phyloP scores from a whole-genome alignment of 1,140 invertebrate species.

The Samia ricini region DNA sequence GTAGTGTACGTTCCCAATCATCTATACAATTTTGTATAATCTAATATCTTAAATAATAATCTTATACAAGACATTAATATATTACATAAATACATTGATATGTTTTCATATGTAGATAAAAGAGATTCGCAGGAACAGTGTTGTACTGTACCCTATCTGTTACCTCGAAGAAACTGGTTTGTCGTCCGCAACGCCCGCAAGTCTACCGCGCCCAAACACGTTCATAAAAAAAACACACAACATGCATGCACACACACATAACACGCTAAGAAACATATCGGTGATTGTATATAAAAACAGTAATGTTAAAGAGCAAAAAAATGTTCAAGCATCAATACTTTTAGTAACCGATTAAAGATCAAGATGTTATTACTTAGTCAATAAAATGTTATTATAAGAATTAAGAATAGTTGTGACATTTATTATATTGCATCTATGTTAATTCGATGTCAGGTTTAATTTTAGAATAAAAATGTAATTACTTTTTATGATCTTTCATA shows the following conservation, averaged over 20 bases:
- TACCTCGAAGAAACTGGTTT: constrained; percentile 50
- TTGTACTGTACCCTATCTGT: constrained; percentile 14
- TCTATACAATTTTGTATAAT: too few relatives aligned
- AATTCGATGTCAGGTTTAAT: too few relatives aligned
- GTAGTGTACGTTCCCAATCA: too few relatives aligned
- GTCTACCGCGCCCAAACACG: constrained; percentile 51
- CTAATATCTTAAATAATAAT: constrained; percentile 8
- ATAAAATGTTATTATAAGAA: background rate
- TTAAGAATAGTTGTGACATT: background rate
- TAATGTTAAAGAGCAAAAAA: background rate
- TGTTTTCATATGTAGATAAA: too few relatives aligned
- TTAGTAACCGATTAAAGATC: background rate
- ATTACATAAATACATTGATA: background rate
- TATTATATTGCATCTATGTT: too few relatives aligned
- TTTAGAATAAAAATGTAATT: too few relatives aligned
- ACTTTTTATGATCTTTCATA: too few relatives aligned
- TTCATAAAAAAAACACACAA: constrained; percentile 46
- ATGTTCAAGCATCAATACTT: background rate
- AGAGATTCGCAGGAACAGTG: constrained; percentile 9
- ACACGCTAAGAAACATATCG: constrained; percentile 41
- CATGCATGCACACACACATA: too few relatives aligned
- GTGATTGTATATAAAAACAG: constrained; percentile 29
- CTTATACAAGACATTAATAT: constrained; percentile 1
- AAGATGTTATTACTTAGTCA: background rate
- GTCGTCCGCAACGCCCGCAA: constrained; percentile 55